Evolutionary conservation across 35 echinoderm and acorn worm genomes (phyloP).

Genomic region (Apostichopus parvimensis): DNA sequence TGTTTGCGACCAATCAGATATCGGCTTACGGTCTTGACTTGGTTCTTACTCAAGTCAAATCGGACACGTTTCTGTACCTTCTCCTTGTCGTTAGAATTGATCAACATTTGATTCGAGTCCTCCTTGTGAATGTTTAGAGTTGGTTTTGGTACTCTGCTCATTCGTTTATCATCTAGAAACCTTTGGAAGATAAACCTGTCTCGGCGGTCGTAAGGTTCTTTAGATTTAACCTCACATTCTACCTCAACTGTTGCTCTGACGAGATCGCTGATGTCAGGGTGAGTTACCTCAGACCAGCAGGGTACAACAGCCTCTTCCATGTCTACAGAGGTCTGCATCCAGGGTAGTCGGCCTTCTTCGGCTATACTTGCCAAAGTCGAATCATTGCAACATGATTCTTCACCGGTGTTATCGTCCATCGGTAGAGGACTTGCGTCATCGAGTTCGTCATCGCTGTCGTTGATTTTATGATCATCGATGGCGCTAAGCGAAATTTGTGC

Average conservation of each 20-base stretch:
- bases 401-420: background rate
- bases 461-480: background rate
- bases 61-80: background rate
- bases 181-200: background rate
- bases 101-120: background rate
- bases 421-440: constrained; percentile 8
- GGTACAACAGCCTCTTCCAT: background rate
- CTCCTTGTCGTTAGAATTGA: background rate
- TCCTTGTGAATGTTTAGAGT: background rate
- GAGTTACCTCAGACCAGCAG: constrained; percentile 3
- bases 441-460: background rate
- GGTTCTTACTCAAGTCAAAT: constrained; percentile 25
- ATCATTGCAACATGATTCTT: background rate
- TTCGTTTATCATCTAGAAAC: background rate
- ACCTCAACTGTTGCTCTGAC: constrained; percentile 25
- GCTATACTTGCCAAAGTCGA: constrained; percentile 3
- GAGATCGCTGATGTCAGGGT: background rate
- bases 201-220: background rate
- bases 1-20: background rate
- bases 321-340: constrained; percentile 4
- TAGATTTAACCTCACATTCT: constrained; percentile 12
- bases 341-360: constrained; percentile 36
- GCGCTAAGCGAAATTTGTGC: background rate
- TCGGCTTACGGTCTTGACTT: background rate
- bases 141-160: background rate